Conservation (phyloP, 2,888 invertebrate species). For the Seira ritae region DNA sequence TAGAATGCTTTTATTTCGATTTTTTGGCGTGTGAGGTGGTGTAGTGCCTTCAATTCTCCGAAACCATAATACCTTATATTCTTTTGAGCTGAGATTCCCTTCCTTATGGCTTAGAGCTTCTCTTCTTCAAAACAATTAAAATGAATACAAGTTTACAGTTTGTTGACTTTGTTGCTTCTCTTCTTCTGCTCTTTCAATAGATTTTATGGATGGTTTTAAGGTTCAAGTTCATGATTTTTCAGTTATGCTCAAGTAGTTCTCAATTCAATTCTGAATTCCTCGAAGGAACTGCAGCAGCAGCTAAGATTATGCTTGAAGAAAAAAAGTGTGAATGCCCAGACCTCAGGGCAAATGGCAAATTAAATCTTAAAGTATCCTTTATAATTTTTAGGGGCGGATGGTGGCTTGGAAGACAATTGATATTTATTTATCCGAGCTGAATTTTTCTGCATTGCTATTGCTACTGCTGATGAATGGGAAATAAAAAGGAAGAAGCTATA, state of each 20-base stretch:
- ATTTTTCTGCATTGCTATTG: not conserved
- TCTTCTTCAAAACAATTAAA: slow-evolving; percentile 11
- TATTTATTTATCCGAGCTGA: not conserved
- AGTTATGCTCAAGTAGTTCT: not conserved
- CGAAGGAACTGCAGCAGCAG: not conserved
- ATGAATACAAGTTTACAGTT: not conserved
- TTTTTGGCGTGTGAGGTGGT: not conserved
- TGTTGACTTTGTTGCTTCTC: not conserved
- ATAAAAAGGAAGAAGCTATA: not conserved
- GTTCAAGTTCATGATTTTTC: slow-evolving; percentile 9
- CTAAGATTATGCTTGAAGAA: not conserved
- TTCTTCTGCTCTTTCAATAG: not conserved
- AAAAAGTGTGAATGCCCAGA: not conserved
- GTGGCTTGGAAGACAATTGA: not conserved
- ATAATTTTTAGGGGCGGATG: not conserved
- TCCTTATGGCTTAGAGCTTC: too few species aligned
- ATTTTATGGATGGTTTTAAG: not conserved
- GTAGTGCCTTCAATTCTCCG: too few species aligned
- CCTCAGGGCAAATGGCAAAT: not conserved
- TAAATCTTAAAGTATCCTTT: not conserved
- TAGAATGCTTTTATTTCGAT: not conserved
- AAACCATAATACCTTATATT: not conserved
- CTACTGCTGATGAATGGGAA: not conserved
- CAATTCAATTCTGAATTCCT: not conserved
- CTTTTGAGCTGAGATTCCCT: not conserved